phyloP scores from a whole-genome alignment of 2,797 vertebrate genomes.

The Pangasius sanitwongsei region DNA sequence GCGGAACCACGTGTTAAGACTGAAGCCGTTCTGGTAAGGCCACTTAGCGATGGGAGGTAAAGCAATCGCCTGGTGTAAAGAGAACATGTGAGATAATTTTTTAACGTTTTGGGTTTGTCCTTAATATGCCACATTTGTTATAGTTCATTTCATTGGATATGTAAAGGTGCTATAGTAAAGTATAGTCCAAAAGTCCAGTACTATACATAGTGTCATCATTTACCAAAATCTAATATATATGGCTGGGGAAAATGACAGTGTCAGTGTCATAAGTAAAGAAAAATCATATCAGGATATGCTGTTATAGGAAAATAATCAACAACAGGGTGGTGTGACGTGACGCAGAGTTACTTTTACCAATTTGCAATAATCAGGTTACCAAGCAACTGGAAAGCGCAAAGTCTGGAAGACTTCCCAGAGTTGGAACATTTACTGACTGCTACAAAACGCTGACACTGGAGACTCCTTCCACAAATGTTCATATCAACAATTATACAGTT shows the following conservation, averaged over 20 bases:
- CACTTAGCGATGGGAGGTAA: constrained; percentile 99
- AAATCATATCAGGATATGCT: background rate
- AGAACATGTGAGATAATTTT: background rate
- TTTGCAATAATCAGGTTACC: background rate
- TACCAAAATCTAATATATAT: background rate
- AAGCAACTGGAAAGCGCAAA: background rate
- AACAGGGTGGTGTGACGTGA: background rate
- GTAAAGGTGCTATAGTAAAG: too few relatives aligned
- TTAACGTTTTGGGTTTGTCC: background rate
- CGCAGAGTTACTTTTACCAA: background rate
- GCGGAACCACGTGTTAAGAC: constrained; percentile 98
- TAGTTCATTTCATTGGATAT: background rate
- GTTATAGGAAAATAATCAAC: background rate
- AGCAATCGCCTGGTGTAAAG: constrained; percentile 85
- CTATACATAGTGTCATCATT: background rate
- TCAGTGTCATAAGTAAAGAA: background rate
- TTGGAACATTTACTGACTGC: background rate
- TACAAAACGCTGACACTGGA: background rate
- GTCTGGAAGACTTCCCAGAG: background rate
- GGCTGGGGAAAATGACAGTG: background rate
- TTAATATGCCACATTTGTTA: background rate
- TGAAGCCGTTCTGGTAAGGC: constrained; percentile 99
- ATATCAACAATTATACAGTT: background rate
- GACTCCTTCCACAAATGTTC: background rate
- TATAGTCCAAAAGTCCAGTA: background rate